Evolutionary conservation across 2,888 invertebrate genomes (phyloP), one percentile per base, ranked within the genome.

Genomic region (Eledone cirrhosa): DNA sequence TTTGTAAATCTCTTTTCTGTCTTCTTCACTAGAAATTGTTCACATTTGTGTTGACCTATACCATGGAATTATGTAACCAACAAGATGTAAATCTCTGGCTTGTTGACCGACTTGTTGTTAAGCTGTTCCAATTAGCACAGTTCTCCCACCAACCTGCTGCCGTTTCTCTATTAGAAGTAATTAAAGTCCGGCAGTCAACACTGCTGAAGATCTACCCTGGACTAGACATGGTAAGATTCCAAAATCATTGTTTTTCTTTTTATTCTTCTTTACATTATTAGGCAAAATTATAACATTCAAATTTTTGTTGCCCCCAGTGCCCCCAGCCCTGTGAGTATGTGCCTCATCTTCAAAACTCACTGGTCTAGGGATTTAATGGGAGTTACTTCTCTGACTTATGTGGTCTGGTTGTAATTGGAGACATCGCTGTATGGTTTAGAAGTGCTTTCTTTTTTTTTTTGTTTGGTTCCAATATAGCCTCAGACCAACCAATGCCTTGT

Each of bases 11-110:
- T 5, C 41, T 7, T 67, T 53, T 78, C 14, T 53, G 72, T 78
- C 78, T 65, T 76, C n/a, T 77, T 69, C 80, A 82, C 13, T 87
- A 90, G 78, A 92, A 93, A 84, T 90, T 98, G 0, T 96, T 95
- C 88, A 93, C 94, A 0, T 94, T 94, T 87, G 90, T 97, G 82
- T 89, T 97, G 48, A 95, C 96, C 89, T 94, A 95, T 87, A 91
- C 95, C 13, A 94, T 95, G 85, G 94, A 95, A 85, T 87, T 93
- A 79, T 93, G 85, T 11, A 69, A 86, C 19, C 94, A 84, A 79
- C 85, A 83, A 48, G 85, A 87, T 1, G 85, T 88, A 47, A 83
- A 86, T 77, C 72, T 86, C 16, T 80, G 79, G n/a, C 83, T 87
- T 65, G 81, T 90, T 8, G 88, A 91, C 79, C 89, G 90, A 83